Evolutionary conservation across 2,888 invertebrate genomes (phyloP), one percentile per base, ranked within the genome.

Genomic region (Caenorhabditis sp.): DNA sequence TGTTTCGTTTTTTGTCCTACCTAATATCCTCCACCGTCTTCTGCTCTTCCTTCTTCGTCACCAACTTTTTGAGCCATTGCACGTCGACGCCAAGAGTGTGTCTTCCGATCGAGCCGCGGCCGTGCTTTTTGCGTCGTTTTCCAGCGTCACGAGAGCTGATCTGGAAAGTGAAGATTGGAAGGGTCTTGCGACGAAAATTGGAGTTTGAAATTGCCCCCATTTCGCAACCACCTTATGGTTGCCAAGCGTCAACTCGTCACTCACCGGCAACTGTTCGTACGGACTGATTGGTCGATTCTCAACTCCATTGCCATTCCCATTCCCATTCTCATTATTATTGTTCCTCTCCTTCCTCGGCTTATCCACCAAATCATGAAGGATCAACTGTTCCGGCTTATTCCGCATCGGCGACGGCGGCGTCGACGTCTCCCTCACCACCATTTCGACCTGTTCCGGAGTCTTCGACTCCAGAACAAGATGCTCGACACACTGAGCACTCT

Each of bases 31-130:
- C 68, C 18, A 51, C 40, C 15, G 35, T 70, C 50, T 76, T 61
- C 47, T 78, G 60, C 50, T 84, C 81, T 13, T 85, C 79, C 51
- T 81, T 83, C 18, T 83, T 78, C 1, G 82, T 80, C 1, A 87
- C 85, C 13, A 86, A 68, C 53, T 77, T 82, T 65, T 91, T 90
- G 53, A 91, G 68, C 91, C 91, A 91, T 51, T 88, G 86, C 15
- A 90, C 89, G 79, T 91, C 91, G 20, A 91, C 90, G 9, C 88
- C 90, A 13, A 91, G 61, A 1, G 91, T 91, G 60, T 91, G 91
- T 1, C 91, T 76, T 9, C 85, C 87, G 8, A 80, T 72, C 4
- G 88, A 84, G 18, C 88, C 88, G n/a, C 91, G 84, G 13, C 81
- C 85, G 58, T 91, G 91, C 71, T 88, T 88, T 78, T 88, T 88